A percentile compares a stretch with the other conserved stretches of the same genome.
phyloP scores from a whole-genome alignment of 2,113 vertebrate genomes.

The Stictonetta naevosa region DNA sequence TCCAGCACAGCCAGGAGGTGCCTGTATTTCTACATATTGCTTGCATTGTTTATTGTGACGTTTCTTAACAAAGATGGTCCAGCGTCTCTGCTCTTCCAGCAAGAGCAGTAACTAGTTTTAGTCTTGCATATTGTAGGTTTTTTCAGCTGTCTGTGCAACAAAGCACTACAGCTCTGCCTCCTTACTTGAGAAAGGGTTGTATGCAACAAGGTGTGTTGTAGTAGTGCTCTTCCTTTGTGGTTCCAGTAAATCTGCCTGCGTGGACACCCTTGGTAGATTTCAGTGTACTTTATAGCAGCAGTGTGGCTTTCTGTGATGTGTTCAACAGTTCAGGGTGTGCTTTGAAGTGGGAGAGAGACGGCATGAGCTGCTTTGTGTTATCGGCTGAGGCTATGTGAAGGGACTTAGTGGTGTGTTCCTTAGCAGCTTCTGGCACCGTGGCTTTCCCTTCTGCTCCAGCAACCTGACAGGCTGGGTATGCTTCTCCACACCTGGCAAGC shows the following conservation, averaged over 20 bases:
- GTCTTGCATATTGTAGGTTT: not conserved
- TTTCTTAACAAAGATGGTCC: not conserved
- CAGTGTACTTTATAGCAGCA: not conserved
- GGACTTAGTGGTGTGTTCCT: not conserved
- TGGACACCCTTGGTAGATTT: not conserved
- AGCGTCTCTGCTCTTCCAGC: not conserved
- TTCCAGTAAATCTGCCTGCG: not conserved
- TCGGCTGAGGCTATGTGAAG: not conserved
- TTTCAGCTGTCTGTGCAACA: not conserved
- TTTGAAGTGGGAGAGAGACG: not conserved
- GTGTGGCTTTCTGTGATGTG: not conserved
- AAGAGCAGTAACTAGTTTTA: not conserved
- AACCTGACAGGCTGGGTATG: not conserved
- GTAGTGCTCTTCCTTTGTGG: not conserved
- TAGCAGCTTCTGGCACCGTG: not conserved
- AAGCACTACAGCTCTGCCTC: not conserved
- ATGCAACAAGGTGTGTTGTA: not conserved
- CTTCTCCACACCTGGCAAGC: not conserved
- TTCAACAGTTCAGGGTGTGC: not conserved
- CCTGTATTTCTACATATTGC: not conserved
- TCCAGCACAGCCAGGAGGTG: not conserved
- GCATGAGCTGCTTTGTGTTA: not conserved
- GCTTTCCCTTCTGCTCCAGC: not conserved
- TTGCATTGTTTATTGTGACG: not conserved
- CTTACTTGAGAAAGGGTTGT: not conserved